Evolutionary conservation across 2,888 invertebrate genomes (phyloP).

Genomic region (Drosophila macrospina): DNA sequence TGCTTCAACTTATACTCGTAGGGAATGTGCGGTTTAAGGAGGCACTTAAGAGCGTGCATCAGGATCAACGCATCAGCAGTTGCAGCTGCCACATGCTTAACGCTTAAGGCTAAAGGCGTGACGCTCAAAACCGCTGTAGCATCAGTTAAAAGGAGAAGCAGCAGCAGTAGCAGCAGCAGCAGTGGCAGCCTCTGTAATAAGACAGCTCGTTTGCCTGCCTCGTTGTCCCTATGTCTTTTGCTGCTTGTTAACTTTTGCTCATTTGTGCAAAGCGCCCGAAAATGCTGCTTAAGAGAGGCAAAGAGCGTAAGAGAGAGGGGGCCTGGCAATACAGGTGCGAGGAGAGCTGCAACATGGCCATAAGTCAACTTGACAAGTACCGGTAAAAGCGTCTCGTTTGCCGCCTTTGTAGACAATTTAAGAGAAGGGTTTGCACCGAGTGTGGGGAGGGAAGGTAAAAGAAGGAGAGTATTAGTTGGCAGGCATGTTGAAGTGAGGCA

Average conservation of each 20-base stretch:
- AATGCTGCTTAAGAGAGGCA: conserved; percentile 15
- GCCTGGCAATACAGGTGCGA: conserved; percentile 38
- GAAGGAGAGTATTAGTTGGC: not conserved
- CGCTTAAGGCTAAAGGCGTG: conserved; percentile 55
- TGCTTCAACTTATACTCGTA: conserved; percentile 12
- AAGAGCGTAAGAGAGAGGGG: not conserved
- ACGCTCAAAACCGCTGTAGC: conserved; percentile 52
- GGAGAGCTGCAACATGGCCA: conserved; percentile 54
- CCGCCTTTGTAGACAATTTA: conserved; percentile 17
- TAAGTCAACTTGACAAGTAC: conserved; percentile 72
- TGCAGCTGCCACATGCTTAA: conserved; percentile 49
- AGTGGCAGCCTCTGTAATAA: conserved; percentile 70
- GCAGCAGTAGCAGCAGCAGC: conserved; percentile 16
- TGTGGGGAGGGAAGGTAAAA: too few species aligned
- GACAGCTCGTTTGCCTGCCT: conserved; percentile 68
- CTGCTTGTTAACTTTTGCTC: conserved; percentile 75
- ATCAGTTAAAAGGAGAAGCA: conserved; percentile 11
- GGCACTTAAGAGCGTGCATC: conserved; percentile 57
- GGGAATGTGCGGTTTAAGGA: conserved; percentile 28
- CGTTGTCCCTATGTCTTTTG: conserved; percentile 15
- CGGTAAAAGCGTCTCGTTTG: conserved; percentile 54
- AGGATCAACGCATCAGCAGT: conserved; percentile 43
- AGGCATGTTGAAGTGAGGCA: conserved; percentile 1
- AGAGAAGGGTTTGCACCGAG: too few species aligned
- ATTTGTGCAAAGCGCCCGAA: conserved; percentile 60